Base-by-base conservation (phyloP, 2,113 vertebrate genomes). In the Macquaria australasica region DNA sequence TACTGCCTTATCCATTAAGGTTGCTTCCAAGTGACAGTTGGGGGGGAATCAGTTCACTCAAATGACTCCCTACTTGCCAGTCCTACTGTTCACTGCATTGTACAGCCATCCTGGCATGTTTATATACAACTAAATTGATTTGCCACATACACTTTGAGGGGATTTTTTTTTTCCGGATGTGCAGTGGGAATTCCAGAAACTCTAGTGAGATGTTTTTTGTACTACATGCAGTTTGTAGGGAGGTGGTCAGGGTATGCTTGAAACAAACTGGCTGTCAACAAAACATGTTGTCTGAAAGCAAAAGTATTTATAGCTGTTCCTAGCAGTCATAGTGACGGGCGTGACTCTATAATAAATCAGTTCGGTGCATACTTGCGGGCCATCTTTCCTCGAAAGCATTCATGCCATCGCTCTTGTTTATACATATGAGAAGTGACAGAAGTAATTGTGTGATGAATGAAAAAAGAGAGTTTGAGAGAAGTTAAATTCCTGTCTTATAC, bases 11-110 rank as follows among this genome's bases (percentile, higher is more conserved):
- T 60, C 5, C 18, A 43, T 21, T 34, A 25, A 23, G 14, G 15
- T 43, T 62, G 56, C 41, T 39, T 25, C 67, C 23, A 79, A 79
- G 12, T 37, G 12, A 60, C 77, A 59, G 63, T 14, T 23, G n/a
- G n/a, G 60, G 41, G 15, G 43, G 15, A 41, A 39, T 60, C 12
- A 11, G 20, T 25, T 48, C 66, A 23, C 6, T 43, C 37, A 67
- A 8, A 18, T 53, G n/a, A 14, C 39, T 39, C 6, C 39, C 12
- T 43, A 31, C 16, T 20, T 21, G 34, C 11, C 18, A 23, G 25
- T 10, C 34, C 34, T 34, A 34, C 18, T 28, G 25, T 34, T 23
- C 6, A 34, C 10, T 28, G 2, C 39, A 23, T 31, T 62, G 56
- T 48, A 5, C 16, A 60, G 16, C 71, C 28, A 1, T 43, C 14